A percentile compares a stretch with the other conserved stretches of the same genome.
phyloP scores from a whole-genome alignment of 53 echinoderm and acorn worm species.

The Luidia sarsii region DNA sequence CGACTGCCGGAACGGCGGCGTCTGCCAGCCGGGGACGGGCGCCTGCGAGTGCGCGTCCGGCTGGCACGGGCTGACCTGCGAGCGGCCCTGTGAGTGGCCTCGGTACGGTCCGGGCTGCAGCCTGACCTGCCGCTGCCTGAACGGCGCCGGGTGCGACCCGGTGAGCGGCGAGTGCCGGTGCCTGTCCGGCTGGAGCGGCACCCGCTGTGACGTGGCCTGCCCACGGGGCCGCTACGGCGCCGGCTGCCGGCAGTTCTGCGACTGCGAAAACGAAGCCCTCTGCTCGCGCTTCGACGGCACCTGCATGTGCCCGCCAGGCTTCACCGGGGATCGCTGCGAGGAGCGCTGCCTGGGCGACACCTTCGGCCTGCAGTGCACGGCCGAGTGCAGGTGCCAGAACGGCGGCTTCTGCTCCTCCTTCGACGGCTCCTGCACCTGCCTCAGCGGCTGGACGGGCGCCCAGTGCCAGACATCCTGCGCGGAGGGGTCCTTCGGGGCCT shows the following conservation, averaged over 20 bases:
- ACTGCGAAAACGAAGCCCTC: constrained; percentile 65
- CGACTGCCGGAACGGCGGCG: constrained; percentile 52
- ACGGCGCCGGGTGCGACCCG: constrained; percentile 60
- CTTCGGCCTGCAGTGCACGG: constrained; percentile 61
- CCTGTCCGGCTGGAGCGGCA: constrained; percentile 65
- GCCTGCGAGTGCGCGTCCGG: constrained; percentile 62
- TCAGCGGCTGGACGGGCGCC: constrained; percentile 77
- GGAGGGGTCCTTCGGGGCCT: constrained; percentile 57
- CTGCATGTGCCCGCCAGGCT: constrained; percentile 75
- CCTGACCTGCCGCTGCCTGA: constrained; percentile 49
- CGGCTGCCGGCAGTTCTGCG: constrained; percentile 61
- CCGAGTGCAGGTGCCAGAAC: constrained; percentile 51
- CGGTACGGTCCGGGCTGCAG: constrained; percentile 60
- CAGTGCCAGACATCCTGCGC: constrained; percentile 63
- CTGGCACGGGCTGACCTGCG: constrained; percentile 61
- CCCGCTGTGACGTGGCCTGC: constrained; percentile 54
- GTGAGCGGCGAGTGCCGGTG: constrained; percentile 60
- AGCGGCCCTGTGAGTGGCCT: constrained; percentile 16
- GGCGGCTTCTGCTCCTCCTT: constrained; percentile 44
- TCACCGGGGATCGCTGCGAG: constrained; percentile 65
- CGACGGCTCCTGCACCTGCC: constrained; percentile 74
- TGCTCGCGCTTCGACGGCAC: constrained; percentile 62
- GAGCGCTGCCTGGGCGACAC: constrained; percentile 51
- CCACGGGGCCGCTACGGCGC: constrained; percentile 52
- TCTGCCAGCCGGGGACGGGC: constrained; percentile 48